Conservation (phyloP, 2,797 vertebrate species). For the Sebastes aleutianus region DNA sequence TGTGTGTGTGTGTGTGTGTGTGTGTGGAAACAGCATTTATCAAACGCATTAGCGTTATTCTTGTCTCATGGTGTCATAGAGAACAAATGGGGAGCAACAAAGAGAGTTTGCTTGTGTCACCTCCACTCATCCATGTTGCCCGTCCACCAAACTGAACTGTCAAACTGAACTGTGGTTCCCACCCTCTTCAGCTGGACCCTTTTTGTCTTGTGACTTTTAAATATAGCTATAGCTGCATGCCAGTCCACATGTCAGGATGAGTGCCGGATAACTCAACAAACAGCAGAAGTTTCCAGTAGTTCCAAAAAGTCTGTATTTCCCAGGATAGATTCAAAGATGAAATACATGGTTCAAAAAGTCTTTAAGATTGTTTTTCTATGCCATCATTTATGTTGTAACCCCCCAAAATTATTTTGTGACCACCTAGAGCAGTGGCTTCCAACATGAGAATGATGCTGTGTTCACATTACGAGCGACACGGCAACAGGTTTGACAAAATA, state of each 20-base stretch:
- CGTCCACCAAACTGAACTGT: not conserved
- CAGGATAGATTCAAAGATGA: not conserved
- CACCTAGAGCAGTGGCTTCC: not conserved
- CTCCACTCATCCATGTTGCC: not conserved
- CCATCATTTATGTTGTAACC: not conserved
- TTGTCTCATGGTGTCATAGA: constrained; percentile 21
- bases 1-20: not conserved
- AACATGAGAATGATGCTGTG: not conserved
- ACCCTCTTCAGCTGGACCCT: not conserved
- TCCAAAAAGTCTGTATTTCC: not conserved
- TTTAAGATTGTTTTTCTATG: not conserved
- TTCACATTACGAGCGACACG: too few species aligned
- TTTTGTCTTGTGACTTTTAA: not conserved
- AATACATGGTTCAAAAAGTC: not conserved
- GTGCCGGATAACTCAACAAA: not conserved
- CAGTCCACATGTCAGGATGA: not conserved
- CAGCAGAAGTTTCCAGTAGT: not conserved
- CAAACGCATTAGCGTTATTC: constrained; percentile 37
- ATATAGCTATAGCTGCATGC: not conserved
- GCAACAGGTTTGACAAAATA: not conserved
- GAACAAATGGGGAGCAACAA: constrained; percentile 17
- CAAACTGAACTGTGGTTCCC: not conserved
- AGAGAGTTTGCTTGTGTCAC: constrained; percentile 3
- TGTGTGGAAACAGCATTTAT: constrained; percentile 44
- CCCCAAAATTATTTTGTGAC: not conserved